These are phyloP conservation scores for Falco cherrug DNA, from an alignment of 2,797 vertebrate species.

Conservation along the genomic window DNA sequence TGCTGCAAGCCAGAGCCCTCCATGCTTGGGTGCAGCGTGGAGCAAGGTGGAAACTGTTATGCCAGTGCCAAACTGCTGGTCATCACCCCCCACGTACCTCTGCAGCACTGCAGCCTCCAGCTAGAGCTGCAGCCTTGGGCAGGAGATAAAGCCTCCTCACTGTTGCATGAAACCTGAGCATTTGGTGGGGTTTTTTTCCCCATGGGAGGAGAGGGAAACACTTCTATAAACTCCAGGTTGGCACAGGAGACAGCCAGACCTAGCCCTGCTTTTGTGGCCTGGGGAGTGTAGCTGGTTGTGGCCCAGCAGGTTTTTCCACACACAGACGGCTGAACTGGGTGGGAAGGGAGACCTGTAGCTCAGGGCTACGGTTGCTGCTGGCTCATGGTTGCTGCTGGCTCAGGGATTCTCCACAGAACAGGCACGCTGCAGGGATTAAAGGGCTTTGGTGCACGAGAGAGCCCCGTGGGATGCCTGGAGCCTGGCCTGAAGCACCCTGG, in stretches of 20 bases:
- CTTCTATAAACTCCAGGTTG: not conserved
- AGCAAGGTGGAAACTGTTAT: not conserved
- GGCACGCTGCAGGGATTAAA: not conserved
- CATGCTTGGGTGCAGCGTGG: accelerated
- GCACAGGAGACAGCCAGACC: not conserved
- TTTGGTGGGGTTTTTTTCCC: not conserved
- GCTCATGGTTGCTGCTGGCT: not conserved
- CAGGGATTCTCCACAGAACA: not conserved
- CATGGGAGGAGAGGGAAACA: not conserved
- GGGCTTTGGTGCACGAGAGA: not conserved
- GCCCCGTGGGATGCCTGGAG: not conserved
- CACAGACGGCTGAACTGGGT: not conserved
- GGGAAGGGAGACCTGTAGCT: not conserved
- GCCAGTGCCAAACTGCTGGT: not conserved
- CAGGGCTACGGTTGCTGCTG: not conserved
- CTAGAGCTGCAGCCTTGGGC: not conserved
- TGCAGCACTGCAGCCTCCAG: not conserved
- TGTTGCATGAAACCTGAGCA: not conserved
- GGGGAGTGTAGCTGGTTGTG: not conserved
- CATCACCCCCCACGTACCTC: not conserved
- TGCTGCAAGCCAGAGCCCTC: not conserved
- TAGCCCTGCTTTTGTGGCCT: not conserved
- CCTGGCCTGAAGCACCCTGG: not conserved
- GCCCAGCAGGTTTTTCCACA: constrained; percentile 11
- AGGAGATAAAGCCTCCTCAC: not conserved